Base-by-base conservation (phyloP, 2,888 invertebrate genomes). In the Synergus itoensis region DNA sequence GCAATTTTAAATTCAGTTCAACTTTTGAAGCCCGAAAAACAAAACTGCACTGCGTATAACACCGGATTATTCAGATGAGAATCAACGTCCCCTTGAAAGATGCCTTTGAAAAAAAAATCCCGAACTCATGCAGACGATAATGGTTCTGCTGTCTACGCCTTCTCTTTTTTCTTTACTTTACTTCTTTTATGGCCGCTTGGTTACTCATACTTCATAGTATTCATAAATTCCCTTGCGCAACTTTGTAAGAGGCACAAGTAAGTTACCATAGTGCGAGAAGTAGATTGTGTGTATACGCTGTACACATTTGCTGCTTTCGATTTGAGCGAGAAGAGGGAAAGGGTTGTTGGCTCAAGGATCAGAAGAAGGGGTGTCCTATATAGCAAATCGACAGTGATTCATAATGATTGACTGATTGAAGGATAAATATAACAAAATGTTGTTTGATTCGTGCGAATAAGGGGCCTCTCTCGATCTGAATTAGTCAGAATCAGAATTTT, bases 201-300 rank as follows among this genome's bases (percentile, higher is more conserved):
- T 73, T 73, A 73, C 73, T 73, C 36, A 73, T 73, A 73, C 7
- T 36, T 3, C 3, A 28, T 28, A 28, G 45, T 73, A 53, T 73
- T 73, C 73, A 73, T 73, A 73, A 73, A 73, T 53, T 73, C 53
- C 40, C 73, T 73, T 73, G 73, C 73, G 36, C 73, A 73, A 73
- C 40, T 53, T 57, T 57, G 18, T 12, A 40, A 73, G 73, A 53
- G 73, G 48, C 48, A 69, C 36, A 48, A 65, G 40, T 48, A 73
- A 53, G 73, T 73, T 73, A 48, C 48, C 53, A 36, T 36, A 16
- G 73, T 12, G 53, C 53, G 73, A 73, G 40, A 73, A 40, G 73
- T 73, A 73, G 73, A 57, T 73, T 73, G 73, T 73, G 53, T 48
- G 16, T 36, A 69, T 57, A 67, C 43, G 21, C 7, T 67, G 67